Base-by-base conservation (phyloP, 2,888 invertebrate genomes). In the Drosophila stalkeri region DNA sequence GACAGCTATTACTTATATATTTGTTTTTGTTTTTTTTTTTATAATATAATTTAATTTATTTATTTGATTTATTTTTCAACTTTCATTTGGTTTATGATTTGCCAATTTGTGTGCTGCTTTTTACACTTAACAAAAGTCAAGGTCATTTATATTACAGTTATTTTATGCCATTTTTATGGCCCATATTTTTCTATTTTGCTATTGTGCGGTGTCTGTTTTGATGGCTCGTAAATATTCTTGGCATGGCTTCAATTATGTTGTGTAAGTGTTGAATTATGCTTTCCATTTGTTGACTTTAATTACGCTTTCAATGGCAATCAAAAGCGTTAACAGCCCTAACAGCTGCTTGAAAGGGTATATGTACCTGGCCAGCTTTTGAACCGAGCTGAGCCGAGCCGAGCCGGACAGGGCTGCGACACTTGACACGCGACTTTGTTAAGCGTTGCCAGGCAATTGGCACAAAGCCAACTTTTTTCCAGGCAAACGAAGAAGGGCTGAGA, bases 361-460 rank as follows among this genome's bases (percentile, higher is more conserved):
- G 70, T 43, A 43, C 63, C 74, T 43, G 49, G 55, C 43, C 51
- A 31, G 11, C 57, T 46, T 41, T 43, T n/a, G n/a, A n/a, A n/a
- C n/a, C 37, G 11, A 23, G 27, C 47, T 1, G 9, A 16, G 27
- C 27, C 23, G 27, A 27, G 27, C 12, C 20, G 16, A 2, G 46
- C 20, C 14, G 23, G 20, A 8, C 4, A 6, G 14, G 49, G 33
- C 59, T 77, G 69, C 70, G 69, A 44, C 82, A 88, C 82, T 83
- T 88, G 88, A 88, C 86, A 83, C 77, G 82, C 77, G 88, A 83
- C 82, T 75, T 66, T 81, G 78, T 75, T 66, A 52, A 63, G 61
- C 44, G 37, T 56, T 61, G 55, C 39, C 59, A 43, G 41, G 44
- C 49, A 37, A 75, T 59, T 47, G 64, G 61, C 75, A 72, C 44